Evolutionary conservation across 1,140 invertebrate genomes (phyloP).

Genomic region (Ylistrum balloti): DNA sequence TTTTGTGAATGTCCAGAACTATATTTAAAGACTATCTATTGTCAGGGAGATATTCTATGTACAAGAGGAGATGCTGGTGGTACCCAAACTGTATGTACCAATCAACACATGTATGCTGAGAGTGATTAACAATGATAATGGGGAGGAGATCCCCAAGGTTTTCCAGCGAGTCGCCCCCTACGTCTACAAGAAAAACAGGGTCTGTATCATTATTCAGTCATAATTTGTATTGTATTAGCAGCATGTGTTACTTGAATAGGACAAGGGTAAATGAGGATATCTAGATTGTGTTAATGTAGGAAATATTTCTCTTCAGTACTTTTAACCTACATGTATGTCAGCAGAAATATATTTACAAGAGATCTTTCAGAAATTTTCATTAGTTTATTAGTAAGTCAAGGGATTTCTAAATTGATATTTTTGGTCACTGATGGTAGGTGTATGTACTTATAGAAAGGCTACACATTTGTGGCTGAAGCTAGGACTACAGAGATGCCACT

Average conservation of each 20-base stretch:
- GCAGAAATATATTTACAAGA: conserved; percentile 11
- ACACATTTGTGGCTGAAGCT: conserved; percentile 82
- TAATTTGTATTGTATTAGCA: no score
- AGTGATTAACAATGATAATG: conserved; percentile 82
- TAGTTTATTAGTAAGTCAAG: background rate
- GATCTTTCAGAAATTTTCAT: background rate
- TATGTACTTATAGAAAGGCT: conserved; percentile 76
- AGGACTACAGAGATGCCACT: conserved; percentile 77
- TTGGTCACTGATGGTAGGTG: background rate
- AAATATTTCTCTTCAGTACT: no score
- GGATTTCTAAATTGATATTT: background rate
- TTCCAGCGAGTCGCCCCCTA: conserved; percentile 82
- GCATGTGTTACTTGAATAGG: no score
- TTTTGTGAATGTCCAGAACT: no score
- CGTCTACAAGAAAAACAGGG: conserved; percentile 82
- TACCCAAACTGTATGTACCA: conserved; percentile 79
- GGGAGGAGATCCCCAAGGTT: conserved; percentile 80
- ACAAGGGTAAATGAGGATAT: no score
- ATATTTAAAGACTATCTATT: no score
- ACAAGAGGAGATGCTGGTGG: conserved; percentile 79
- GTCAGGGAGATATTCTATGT: conserved; percentile 81
- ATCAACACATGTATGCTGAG: conserved; percentile 80
- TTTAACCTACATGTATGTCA: background rate
- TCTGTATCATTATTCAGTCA: conserved; percentile 54
- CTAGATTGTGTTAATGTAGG: no score